Percentiles rank a stretch among this genome's conserved stretches.
Evolutionary conservation across 2,797 vertebrate species (phyloP).

Genomic region (Aldrovandia affinis): DNA sequence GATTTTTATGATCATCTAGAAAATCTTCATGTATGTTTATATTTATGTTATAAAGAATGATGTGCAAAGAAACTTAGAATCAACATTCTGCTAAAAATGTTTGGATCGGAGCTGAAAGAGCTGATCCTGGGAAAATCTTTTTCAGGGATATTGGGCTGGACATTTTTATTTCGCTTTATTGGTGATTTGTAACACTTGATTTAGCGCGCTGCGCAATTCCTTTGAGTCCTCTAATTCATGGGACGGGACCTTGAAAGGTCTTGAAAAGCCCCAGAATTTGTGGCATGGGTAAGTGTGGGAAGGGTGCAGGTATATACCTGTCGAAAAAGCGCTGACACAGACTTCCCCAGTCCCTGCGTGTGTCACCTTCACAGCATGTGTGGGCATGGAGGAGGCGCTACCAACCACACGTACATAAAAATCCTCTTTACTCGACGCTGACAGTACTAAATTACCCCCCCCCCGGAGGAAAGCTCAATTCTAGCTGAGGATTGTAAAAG

Average conservation of each 20-base stretch:
- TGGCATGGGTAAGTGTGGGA: neutral
- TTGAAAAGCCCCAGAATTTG: neutral
- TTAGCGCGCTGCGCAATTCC: neutral
- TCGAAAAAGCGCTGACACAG: neutral
- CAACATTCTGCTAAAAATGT: neutral
- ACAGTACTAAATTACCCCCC: slow-evolving; percentile 7
- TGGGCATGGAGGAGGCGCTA: neutral
- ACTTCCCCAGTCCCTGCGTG: neutral
- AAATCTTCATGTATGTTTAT: no score
- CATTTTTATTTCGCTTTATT: neutral
- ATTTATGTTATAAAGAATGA: neutral
- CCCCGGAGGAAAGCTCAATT: neutral
- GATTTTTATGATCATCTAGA: no score
- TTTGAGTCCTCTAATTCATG: neutral
- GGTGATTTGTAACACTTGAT: neutral
- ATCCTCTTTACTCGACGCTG: neutral
- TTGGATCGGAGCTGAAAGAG: neutral
- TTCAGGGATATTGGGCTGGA: neutral
- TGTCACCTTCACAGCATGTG: neutral
- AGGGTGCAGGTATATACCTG: neutral
- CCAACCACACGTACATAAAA: neutral
- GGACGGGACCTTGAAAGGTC: no score
- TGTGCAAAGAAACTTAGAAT: neutral
- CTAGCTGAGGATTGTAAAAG: slow-evolving; percentile 10
- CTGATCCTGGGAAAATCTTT: neutral